Conservation (phyloP, 2,797 vertebrate genomes). For the Clarias fuscus region DNA sequence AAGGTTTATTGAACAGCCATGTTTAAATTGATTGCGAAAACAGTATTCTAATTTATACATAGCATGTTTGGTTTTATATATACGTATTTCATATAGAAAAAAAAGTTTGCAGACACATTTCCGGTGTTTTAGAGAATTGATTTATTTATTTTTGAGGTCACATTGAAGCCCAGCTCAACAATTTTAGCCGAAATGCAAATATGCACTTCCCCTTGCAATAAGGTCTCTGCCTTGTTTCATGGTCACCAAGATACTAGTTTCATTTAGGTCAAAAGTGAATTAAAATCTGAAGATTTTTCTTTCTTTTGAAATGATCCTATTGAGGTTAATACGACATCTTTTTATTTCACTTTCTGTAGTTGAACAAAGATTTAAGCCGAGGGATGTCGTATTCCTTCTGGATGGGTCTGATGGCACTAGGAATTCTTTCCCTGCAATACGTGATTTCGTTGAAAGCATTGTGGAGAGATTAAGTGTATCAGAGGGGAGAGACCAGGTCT, state of each 20-base stretch:
- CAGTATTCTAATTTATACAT: neutral
- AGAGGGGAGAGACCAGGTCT: slow-evolving; percentile 70
- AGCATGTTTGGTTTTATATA: neutral
- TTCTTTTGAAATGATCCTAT: neutral
- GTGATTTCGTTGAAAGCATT: slow-evolving; percentile 69
- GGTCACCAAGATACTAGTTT: neutral
- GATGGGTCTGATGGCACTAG: slow-evolving; percentile 53
- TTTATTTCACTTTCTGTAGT: neutral
- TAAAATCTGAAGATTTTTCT: neutral
- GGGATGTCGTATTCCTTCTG: slow-evolving; percentile 56
- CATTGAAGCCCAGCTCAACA: neutral
- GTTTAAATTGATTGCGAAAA: neutral
- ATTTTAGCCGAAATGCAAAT: neutral
- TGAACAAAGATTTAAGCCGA: neutral
- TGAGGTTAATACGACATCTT: neutral
- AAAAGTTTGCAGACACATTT: neutral
- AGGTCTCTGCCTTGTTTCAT: neutral
- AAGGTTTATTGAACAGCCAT: neutral
- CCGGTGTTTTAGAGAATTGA: neutral
- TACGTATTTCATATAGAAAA: neutral
- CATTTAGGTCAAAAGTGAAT: neutral
- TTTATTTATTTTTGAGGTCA: too few species aligned
- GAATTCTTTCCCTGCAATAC: slow-evolving; percentile 55
- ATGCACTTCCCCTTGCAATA: neutral
- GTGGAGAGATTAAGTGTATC: slow-evolving; percentile 74